phyloP scores from a whole-genome alignment of 2,113 vertebrate species.

The Burhinus bistriatus region DNA sequence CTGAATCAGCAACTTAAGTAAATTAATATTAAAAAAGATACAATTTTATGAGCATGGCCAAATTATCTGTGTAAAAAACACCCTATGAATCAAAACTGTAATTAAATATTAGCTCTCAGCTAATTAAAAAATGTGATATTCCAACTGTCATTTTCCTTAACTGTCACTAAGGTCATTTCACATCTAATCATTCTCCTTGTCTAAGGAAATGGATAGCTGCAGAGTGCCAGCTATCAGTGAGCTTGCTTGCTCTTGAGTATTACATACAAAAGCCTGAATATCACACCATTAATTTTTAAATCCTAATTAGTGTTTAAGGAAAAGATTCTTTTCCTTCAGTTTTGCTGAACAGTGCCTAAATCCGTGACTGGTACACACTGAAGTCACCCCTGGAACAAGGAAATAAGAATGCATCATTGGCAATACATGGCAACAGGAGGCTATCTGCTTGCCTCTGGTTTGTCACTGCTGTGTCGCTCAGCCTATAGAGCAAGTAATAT shows the following conservation, averaged over 20 bases:
- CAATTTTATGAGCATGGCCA: background rate
- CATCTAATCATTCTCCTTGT: background rate
- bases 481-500: background rate
- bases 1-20: background rate
- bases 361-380: fast-evolving
- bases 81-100: background rate
- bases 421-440: background rate
- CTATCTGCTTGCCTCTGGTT: background rate
- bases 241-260: background rate
- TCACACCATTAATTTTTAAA: background rate
- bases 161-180: background rate
- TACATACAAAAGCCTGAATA: background rate
- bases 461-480: background rate
- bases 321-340: background rate
- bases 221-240: background rate
- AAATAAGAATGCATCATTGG: background rate
- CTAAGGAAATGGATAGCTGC: background rate
- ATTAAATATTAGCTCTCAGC: constrained; percentile 16
- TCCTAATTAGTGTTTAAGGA: background rate
- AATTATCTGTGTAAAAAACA: background rate
- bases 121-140: background rate
- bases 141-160: background rate
- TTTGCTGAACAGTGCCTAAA: background rate
- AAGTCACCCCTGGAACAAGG: background rate
- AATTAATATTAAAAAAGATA: background rate